Evolutionary conservation across 2,888 invertebrate species (phyloP), one percentile per base, ranked within the genome.

Genomic region (Parnassius glacialis): DNA sequence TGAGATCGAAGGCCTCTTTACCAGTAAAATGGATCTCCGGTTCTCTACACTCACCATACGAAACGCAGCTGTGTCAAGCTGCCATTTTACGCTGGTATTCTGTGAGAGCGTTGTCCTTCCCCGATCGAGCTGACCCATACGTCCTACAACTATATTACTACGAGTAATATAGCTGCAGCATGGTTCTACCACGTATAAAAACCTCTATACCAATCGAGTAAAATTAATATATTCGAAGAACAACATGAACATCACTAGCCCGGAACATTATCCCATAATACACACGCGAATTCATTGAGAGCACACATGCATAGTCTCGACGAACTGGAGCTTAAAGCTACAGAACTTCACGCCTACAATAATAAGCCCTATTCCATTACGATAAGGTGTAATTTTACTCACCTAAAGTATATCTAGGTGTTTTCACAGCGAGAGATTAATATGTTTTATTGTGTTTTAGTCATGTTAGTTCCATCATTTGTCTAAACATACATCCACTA

Each of bases 261-360:
- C 60, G 64, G 67, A 73, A 74, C 73, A 69, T 68, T 71, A 71
- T 73, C 67, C 68, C 68, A 68, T 70, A 68, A 66, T 59, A 59
- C 57, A 62, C 48, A 62, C 41, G 57, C 51, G 55, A 54, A 59
- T 52, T 50, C 52, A 41, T 41, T 42, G 12, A 41, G 16, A 54
- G 44, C 59, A 61, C 64, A 55, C 62, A 57, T 11, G 51, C 58
- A 12, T 48, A 43, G 9, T 13, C 12, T 16, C 52, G n/a, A 47
- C 43, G 59, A 61, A 61, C 54, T 57, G 59, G 62, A 64, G 59
- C 61, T 65, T 55, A 64, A 57, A 64, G 55, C 61, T 66, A 43
- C 10, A 25, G 11, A 10, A 10, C 52, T 51, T 52, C 43, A 11
- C 10, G 3, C 51, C 11, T 34, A n/a, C 13, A 20, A 59, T 42